Evolutionary conservation across 2,113 vertebrate genomes (phyloP).

Genomic region (Sphyrna mokarran): DNA sequence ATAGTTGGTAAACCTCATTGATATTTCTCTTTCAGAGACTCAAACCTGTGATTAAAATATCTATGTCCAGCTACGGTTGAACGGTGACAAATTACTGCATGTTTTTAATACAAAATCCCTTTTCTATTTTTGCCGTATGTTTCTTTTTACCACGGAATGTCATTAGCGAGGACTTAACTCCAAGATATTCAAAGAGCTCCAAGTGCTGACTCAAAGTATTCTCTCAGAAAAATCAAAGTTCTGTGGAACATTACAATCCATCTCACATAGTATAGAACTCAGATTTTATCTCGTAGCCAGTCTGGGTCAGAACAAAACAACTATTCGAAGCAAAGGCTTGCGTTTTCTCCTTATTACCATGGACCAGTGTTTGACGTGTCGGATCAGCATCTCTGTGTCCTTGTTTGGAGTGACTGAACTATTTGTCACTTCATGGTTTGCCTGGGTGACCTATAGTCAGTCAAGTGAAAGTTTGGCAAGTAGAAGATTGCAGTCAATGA

Average conservation of each 20-base stretch:
- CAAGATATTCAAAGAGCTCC: too few relatives aligned
- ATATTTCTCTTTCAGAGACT: background rate
- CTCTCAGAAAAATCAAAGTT: background rate
- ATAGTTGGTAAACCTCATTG: background rate
- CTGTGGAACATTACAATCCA: background rate
- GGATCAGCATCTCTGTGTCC: background rate
- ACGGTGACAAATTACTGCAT: slow-evolving; percentile 8
- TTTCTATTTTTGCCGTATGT: background rate
- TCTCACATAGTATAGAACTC: background rate
- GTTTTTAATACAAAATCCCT: background rate
- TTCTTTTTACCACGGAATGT: background rate
- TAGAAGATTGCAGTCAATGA: background rate
- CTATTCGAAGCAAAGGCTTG: background rate
- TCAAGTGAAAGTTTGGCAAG: background rate
- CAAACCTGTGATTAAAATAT: slow-evolving; percentile 14
- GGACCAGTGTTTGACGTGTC: background rate
- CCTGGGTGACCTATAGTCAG: background rate
- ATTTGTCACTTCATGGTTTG: background rate
- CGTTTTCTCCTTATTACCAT: background rate
- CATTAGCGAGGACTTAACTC: background rate
- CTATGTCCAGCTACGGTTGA: background rate
- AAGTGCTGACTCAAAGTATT: background rate
- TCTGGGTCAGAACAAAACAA: background rate
- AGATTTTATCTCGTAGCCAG: background rate
- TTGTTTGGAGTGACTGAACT: background rate